These are phyloP conservation scores for Fukomys damarensis DNA, from an alignment of 2,113 vertebrate genomes.

Conservation along the genomic window DNA sequence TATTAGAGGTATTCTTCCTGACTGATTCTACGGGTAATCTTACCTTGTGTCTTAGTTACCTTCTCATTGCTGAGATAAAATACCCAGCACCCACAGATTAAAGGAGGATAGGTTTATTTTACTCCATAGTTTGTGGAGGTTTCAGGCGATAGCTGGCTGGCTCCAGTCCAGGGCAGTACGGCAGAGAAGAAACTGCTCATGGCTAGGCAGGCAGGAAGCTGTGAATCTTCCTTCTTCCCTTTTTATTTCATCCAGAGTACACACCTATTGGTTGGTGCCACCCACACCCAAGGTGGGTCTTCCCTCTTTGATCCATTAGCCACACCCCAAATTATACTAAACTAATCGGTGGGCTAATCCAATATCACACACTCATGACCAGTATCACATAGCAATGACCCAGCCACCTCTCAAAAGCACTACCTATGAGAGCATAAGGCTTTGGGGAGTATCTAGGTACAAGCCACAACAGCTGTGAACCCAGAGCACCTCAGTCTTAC, in stretches of 20 bases:
- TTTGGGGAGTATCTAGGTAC: neutral
- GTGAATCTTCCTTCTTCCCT: neutral
- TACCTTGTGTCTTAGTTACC: neutral
- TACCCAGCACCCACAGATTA: neutral
- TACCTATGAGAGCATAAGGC: neutral
- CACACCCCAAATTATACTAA: neutral
- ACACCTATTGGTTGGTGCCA: neutral
- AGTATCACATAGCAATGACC: neutral
- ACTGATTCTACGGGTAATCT: neutral
- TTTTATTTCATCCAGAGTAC: neutral
- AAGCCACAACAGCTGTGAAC: neutral
- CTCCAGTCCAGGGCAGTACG: neutral
- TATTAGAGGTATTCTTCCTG: neutral
- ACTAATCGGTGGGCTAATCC: neutral
- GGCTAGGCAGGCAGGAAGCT: neutral
- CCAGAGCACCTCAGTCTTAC: neutral
- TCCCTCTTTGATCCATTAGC: neutral
- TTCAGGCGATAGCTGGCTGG: neutral
- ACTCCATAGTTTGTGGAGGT: neutral
- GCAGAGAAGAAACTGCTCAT: neutral
- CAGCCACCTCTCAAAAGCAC: neutral
- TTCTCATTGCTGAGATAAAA: neutral
- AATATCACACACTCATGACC: neutral
- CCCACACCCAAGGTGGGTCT: neutral
- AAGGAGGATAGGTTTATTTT: neutral